Percentiles rank a stretch among this genome's conserved stretches.
phyloP scores from a whole-genome alignment of 2,797 vertebrate species.

The Gambusia yucatana region DNA sequence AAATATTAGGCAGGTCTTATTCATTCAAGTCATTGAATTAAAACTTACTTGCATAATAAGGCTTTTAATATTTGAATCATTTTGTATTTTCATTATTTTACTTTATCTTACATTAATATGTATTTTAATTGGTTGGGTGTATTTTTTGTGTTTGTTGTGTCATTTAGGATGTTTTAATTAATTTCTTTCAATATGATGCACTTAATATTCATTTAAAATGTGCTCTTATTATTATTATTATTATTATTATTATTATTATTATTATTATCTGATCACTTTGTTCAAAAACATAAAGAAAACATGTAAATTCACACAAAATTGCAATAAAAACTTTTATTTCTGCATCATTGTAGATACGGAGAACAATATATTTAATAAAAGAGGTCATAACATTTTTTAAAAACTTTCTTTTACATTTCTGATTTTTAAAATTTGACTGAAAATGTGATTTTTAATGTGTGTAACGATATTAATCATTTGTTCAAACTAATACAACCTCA shows the following conservation, averaged over 20 bases:
- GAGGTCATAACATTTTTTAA: background rate
- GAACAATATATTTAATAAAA: background rate
- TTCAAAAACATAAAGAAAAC: background rate
- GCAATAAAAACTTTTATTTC: background rate
- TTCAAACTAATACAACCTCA: background rate
- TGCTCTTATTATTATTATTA: no score
- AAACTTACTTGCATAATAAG: no score
- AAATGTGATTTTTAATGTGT: background rate
- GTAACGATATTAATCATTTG: background rate
- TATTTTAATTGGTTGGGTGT: no score
- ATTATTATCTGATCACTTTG: background rate
- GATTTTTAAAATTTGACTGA: background rate
- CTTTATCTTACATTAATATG: no score
- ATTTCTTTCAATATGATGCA: no score
- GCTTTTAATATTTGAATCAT: no score
- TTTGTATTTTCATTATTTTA: no score
- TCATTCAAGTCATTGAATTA: no score
- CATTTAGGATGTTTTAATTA: no score
- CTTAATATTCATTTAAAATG: no score
- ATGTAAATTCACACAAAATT: background rate
- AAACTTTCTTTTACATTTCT: background rate
- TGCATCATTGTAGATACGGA: background rate
- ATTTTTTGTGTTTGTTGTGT: no score
- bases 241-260: no score
- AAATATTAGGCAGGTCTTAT: background rate